A percentile compares a stretch with the other conserved stretches of the same genome.
These are phyloP conservation scores for Tangara arthus DNA, from an alignment of 2,797 vertebrate species.

Conservation along the genomic window DNA sequence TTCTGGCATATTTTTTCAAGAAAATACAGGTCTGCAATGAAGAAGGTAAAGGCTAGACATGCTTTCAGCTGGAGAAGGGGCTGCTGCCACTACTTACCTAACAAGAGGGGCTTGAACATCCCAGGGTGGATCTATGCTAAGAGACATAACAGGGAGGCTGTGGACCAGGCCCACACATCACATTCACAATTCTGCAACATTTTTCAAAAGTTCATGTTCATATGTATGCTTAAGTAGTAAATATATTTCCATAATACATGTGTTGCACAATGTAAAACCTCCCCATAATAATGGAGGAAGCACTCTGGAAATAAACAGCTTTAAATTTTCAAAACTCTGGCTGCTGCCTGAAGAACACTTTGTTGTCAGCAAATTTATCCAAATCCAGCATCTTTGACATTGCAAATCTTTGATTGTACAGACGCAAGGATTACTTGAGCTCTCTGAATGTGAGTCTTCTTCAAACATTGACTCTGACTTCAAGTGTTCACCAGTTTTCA, in stretches of 20 bases:
- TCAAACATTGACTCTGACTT: background rate
- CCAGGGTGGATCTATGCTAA: background rate
- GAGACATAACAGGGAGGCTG: too few relatives aligned
- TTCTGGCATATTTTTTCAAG: background rate
- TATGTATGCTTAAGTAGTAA: background rate
- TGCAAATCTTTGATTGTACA: background rate
- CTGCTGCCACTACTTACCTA: background rate
- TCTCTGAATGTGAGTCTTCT: background rate
- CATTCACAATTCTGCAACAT: background rate
- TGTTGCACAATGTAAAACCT: accelerated
- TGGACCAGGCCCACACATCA: background rate
- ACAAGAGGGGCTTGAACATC: background rate
- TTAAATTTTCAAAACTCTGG: background rate
- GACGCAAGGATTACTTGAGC: background rate
- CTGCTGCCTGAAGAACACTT: background rate
- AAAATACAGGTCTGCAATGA: background rate
- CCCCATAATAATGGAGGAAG: background rate
- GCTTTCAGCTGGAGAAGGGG: background rate
- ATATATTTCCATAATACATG: background rate
- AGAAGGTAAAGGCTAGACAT: background rate
- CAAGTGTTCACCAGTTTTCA: background rate
- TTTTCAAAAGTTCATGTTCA: background rate
- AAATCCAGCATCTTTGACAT: background rate
- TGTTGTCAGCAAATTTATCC: background rate
- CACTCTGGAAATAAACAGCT: background rate